Evolutionary conservation across 2,888 invertebrate species (phyloP).

Genomic region (Tricholauxania praeusta): DNA sequence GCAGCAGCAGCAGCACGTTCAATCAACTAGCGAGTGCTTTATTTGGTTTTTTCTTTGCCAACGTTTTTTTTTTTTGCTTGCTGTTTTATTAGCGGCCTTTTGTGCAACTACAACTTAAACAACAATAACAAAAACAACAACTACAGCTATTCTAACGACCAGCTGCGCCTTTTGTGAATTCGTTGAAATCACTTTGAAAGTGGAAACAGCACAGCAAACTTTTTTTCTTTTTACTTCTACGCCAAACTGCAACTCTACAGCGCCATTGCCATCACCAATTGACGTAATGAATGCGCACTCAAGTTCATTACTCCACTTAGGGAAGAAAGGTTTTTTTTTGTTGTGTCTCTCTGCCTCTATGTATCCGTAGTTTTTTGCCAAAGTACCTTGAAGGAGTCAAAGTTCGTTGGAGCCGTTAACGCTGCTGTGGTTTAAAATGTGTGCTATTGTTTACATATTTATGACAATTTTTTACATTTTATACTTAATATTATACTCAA

Average conservation of each 20-base stretch:
- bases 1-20: background rate
- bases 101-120: background rate
- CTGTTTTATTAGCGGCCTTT: background rate
- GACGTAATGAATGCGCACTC: slow-evolving; percentile 35
- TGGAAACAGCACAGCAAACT: background rate
- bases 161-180: slow-evolving; percentile 18
- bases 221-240: too few relatives aligned
- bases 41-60: slow-evolving; percentile 24
- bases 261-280: slow-evolving; percentile 14
- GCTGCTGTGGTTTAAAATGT: too few relatives aligned
- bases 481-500: too few relatives aligned
- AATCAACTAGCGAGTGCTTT: slow-evolving; percentile 15
- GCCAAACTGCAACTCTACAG: too few relatives aligned
- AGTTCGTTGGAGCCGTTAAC: too few relatives aligned
- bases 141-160: background rate
- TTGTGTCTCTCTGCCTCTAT: too few relatives aligned
- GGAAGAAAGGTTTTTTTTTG: slow-evolving; percentile 3
- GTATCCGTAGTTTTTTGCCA: too few relatives aligned
- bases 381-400: too few relatives aligned
- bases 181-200: slow-evolving; percentile 16
- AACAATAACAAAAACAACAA: slow-evolving; percentile 2
- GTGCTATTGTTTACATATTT: too few relatives aligned
- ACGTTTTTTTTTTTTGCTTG: background rate
- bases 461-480: too few relatives aligned
- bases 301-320: slow-evolving; percentile 37